Conservation (phyloP, 2,888 invertebrate genomes). For the Bombylius major region DNA sequence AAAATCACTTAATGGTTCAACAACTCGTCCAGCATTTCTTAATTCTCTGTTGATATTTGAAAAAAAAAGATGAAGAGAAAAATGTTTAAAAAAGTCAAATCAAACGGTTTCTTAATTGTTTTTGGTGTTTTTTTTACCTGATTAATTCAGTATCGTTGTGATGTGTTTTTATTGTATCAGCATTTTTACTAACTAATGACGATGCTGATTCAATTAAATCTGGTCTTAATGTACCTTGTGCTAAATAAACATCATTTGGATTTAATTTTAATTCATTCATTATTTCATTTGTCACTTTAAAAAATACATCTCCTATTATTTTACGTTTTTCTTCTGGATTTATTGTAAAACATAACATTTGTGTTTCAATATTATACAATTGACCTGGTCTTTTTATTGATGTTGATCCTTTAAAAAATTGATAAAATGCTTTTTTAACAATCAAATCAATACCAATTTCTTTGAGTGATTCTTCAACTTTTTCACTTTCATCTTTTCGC, state of each 20-base stretch:
- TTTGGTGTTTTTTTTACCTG: slow-evolving; percentile 38
- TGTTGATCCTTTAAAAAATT: slow-evolving; percentile 72
- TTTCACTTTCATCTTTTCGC: slow-evolving; percentile 86
- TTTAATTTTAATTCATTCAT: slow-evolving; percentile 77
- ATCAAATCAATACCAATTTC: slow-evolving; percentile 72
- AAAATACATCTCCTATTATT: slow-evolving; percentile 98
- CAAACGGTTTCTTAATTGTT: neutral
- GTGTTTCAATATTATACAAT: slow-evolving; percentile 47
- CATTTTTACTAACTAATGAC: slow-evolving; percentile 67
- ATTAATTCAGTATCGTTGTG: slow-evolving; percentile 98
- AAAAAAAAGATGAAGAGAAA: neutral
- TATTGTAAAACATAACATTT: slow-evolving; percentile 71
- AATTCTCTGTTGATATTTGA: slow-evolving; percentile 39
- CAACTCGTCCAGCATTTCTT: slow-evolving; percentile 67
- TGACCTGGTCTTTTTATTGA: slow-evolving; percentile 53
- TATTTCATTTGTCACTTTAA: slow-evolving; percentile 82
- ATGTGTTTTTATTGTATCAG: slow-evolving; percentile 96
- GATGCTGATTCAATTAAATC: slow-evolving; percentile 98
- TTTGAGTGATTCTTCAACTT: slow-evolving; percentile 71
- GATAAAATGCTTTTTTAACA: slow-evolving; percentile 57
- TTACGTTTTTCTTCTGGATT: slow-evolving; percentile 96
- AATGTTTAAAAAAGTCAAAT: neutral
- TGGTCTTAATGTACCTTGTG: slow-evolving; percentile 91
- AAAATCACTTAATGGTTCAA: slow-evolving; percentile 97
- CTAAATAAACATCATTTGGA: slow-evolving; percentile 83